Evolutionary conservation across 2,797 vertebrate species (phyloP).

Genomic region (Novumbra hubbsi): DNA sequence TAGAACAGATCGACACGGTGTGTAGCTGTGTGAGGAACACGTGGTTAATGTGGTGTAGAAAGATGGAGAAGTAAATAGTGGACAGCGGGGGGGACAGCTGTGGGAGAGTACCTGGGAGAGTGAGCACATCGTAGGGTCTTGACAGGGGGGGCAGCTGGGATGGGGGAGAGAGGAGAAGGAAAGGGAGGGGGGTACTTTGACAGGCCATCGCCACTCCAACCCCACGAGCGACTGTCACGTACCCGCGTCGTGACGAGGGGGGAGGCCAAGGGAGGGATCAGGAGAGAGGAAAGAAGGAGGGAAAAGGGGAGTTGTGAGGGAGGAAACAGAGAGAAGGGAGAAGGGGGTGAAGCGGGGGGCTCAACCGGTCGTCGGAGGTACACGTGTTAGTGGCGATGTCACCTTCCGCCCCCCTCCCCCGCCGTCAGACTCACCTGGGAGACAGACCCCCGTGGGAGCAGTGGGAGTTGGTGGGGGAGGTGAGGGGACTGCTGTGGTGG

Average conservation of each 20-base stretch:
- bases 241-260: conserved; percentile 23
- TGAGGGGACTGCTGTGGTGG: conserved; percentile 85
- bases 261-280: neutral
- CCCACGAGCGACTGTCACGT: conserved; percentile 88
- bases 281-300: neutral
- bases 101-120: conserved; percentile 86
- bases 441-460: conserved; percentile 89
- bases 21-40: conserved; percentile 20
- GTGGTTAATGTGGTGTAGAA: neutral
- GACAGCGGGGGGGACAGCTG: neutral
- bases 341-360: neutral
- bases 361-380: neutral
- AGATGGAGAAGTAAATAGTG: neutral
- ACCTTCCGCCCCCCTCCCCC: neutral
- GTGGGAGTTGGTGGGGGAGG: conserved; percentile 92
- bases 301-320: conserved; percentile 40
- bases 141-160: conserved; percentile 69
- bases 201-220: conserved; percentile 86
- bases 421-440: conserved; percentile 79
- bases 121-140: conserved; percentile 84
- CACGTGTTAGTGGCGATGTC: conserved; percentile 7
- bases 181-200: conserved; percentile 69
- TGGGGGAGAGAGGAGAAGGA: conserved; percentile 24
- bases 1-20: neutral
- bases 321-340: conserved; percentile 9